phyloP scores from a whole-genome alignment of 2,888 invertebrate species.

The Spilarctia lutea region DNA sequence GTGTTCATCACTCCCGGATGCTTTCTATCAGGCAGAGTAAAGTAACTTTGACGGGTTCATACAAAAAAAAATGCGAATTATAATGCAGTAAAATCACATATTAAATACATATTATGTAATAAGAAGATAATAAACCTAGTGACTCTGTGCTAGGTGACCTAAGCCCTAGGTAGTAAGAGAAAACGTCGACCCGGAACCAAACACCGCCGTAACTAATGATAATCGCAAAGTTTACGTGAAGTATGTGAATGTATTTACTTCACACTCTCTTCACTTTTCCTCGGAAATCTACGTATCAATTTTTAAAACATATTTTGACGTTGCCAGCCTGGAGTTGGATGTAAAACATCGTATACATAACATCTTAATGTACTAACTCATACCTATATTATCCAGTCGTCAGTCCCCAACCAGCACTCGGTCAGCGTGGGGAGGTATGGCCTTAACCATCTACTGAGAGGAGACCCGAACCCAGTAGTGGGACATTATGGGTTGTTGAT shows the following conservation, averaged over 20 bases:
- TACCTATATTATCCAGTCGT: too few species aligned
- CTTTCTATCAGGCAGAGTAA: too few species aligned
- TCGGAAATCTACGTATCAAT: not conserved
- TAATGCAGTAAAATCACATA: too few species aligned
- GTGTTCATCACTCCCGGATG: too few species aligned
- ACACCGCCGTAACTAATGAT: conserved; percentile 26
- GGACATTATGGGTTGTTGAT: too few species aligned
- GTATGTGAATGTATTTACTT: conserved; percentile 4
- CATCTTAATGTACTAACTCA: too few species aligned
- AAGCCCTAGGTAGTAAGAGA: conserved; percentile 34
- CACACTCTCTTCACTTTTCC: conserved; percentile 3
- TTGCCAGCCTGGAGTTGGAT: not conserved
- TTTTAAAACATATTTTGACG: not conserved
- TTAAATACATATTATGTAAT: conserved; percentile 18
- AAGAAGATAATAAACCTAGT: conserved; percentile 22
- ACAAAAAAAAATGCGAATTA: too few species aligned
- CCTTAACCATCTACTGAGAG: too few species aligned
- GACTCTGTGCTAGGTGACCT: conserved; percentile 35
- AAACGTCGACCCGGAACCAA: conserved; percentile 42
- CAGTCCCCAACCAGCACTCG: too few species aligned
- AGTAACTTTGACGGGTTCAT: too few species aligned
- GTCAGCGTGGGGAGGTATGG: too few species aligned
- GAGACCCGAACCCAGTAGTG: too few species aligned
- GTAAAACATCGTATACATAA: not conserved
- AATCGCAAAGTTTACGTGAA: conserved; percentile 16